A percentile compares a stretch with the other conserved stretches of the same genome.
Evolutionary conservation across 2,888 invertebrate genomes (phyloP).

Genomic region (Hecatera dysodea): DNA sequence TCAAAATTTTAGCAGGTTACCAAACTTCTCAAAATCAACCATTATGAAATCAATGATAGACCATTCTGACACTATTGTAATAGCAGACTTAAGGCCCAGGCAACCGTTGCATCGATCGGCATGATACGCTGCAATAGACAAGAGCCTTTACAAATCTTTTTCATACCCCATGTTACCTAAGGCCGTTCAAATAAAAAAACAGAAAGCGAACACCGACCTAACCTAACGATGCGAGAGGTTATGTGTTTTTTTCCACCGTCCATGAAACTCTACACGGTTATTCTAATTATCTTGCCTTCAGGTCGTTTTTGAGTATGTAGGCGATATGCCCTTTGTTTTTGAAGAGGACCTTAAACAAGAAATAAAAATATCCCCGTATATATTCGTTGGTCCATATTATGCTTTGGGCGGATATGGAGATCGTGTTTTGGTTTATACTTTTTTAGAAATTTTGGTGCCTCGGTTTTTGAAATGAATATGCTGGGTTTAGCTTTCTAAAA

Average conservation of each 20-base stretch:
- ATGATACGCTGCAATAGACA: constrained; percentile 9
- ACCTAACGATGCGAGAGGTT: constrained; percentile 55
- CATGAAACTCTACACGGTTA: constrained; percentile 68
- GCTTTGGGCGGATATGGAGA: constrained; percentile 67
- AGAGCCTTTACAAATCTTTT: constrained; percentile 34
- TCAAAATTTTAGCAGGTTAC: too few species aligned
- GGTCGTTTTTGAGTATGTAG: constrained; percentile 64
- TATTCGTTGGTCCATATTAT: constrained; percentile 44
- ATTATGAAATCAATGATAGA: too few species aligned
- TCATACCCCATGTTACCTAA: constrained; percentile 42
- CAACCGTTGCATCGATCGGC: neutral
- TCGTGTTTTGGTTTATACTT: constrained; percentile 52
- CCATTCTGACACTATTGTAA: too few species aligned
- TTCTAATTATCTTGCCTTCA: constrained; percentile 76
- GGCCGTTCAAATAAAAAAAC: constrained; percentile 49
- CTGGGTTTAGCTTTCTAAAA: constrained; percentile 11
- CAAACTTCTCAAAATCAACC: too few species aligned
- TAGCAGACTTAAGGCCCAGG: too few species aligned
- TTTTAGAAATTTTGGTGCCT: constrained; percentile 15
- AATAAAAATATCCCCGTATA: constrained; percentile 62
- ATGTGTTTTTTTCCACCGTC: constrained; percentile 56
- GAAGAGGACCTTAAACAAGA: constrained; percentile 67
- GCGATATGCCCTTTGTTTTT: constrained; percentile 69
- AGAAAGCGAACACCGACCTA: constrained; percentile 40
- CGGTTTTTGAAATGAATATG: constrained; percentile 21